Percentiles rank a stretch among this genome's conserved stretches.
Conservation (phyloP, 2,888 invertebrate species). For the Strigamia maritima region DNA sequence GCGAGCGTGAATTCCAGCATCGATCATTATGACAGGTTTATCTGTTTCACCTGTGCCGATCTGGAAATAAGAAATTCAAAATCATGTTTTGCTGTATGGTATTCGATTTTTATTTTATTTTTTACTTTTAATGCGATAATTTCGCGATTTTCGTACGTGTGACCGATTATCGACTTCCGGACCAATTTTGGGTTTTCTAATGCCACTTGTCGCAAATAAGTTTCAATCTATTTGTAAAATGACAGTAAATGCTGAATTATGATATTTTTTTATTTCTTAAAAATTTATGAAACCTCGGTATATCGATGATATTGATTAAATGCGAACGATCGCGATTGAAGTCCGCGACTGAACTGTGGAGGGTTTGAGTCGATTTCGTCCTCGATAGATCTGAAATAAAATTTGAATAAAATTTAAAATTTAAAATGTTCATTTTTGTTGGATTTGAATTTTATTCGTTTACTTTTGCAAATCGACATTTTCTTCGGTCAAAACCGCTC, state of each 20-base stretch:
- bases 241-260: neutral
- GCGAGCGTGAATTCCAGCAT: conserved; percentile 43
- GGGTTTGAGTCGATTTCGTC: neutral
- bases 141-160: conserved; percentile 13
- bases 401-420: no score
- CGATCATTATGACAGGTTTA: conserved; percentile 42
- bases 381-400: neutral
- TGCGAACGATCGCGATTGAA: neutral
- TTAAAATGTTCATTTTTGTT: no score
- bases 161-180: neutral
- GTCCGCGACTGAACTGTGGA: neutral
- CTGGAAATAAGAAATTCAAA: neutral
- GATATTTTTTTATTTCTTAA: no score
- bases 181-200: conserved; percentile 18
- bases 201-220: neutral
- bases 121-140: neutral
- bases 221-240: neutral
- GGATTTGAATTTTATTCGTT: neutral
- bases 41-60: conserved; percentile 8
- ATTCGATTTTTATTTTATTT: neutral
- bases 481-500: neutral
- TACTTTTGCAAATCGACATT: neutral
- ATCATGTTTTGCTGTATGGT: no score
- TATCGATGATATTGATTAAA: neutral
- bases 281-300: neutral